Percentiles rank a stretch among this genome's conserved stretches.
phyloP scores from a whole-genome alignment of 2,888 invertebrate genomes.

The Furcula furcula region DNA sequence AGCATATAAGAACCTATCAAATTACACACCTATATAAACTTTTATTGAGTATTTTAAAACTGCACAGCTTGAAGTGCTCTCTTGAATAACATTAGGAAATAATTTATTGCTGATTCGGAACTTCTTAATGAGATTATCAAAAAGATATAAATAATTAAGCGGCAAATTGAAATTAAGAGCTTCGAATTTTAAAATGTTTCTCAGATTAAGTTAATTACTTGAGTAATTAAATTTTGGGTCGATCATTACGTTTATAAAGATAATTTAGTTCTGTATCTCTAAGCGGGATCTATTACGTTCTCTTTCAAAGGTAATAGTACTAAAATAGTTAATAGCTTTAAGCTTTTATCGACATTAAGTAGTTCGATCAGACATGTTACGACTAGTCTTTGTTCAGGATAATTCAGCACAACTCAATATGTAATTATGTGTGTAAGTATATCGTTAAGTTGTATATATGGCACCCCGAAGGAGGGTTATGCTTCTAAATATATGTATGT shows the following conservation, averaged over 20 bases:
- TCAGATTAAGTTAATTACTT: slow-evolving; percentile 13
- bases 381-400: neutral
- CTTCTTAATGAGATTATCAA: neutral
- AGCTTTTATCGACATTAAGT: slow-evolving; percentile 30
- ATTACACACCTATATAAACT: too few relatives aligned
- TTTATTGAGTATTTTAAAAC: too few relatives aligned
- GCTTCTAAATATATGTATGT: too few relatives aligned
- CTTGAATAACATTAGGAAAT: too few relatives aligned
- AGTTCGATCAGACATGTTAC: slow-evolving; percentile 17
- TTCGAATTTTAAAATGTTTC: slow-evolving; percentile 14
- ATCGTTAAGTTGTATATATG: too few relatives aligned
- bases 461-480: too few relatives aligned
- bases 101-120: neutral
- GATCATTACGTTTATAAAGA: slow-evolving; percentile 21
- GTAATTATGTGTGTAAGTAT: neutral
- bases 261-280: slow-evolving; percentile 24
- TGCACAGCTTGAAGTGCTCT: too few relatives aligned
- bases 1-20: too few relatives aligned
- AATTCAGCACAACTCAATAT: neutral
- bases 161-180: slow-evolving; percentile 1
- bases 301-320: slow-evolving; percentile 28
- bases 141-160: neutral
- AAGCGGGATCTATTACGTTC: slow-evolving; percentile 27
- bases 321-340: slow-evolving; percentile 22
- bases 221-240: slow-evolving; percentile 10